Base-by-base conservation (phyloP, 2,888 invertebrate species). In the Archips crataeganus region DNA sequence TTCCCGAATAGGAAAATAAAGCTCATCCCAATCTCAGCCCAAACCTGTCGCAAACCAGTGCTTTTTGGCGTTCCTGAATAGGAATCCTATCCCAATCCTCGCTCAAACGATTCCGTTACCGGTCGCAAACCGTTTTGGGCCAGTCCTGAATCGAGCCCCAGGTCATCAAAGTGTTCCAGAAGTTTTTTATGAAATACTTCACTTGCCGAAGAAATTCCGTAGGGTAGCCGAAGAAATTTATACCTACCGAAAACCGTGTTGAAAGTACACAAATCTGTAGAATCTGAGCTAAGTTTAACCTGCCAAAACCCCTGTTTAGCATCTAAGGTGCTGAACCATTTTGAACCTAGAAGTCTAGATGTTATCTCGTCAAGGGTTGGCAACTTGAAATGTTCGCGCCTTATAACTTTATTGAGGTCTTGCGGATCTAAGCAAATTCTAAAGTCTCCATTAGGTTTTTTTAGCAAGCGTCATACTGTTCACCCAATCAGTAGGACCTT, bases 361-460 rank as follows among this genome's bases (percentile, higher is more conserved):
- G 72, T 72, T n/a, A 80, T 75, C 59, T 78, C 78, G 1, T 79
- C 78, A 10, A 77, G 45, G 1, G 76, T 77, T 9, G 79, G 79
- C 3, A 80, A 67, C 77, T 1, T 51, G 5, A 51, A 51, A 15
- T 51, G 51, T 51, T 51, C 51, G 1, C 78, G 74, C 36, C 74
- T 77, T 32, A 80, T 81, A 1, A 76, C 76, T 67, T 75, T 75
- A 66, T 81, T 80, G 1, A 80, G 61, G 60, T 80, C 78, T 51
- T 74, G 61, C 0, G 82, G 82, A 62, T 82, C 80, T n/a, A 82
- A 23, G 70, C 80, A 81, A 8, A 82, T 77, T 1, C 80, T 74
- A 8, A 83, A 36, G 42, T 80, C 77, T 0, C 80, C 80, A 62
- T 79, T 78, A 0, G 76, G 67, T 74, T 83, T 83, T n/a, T 65